Evolutionary conservation across 2,113 vertebrate species (phyloP).

Genomic region (Tauraco erythrolophus): DNA sequence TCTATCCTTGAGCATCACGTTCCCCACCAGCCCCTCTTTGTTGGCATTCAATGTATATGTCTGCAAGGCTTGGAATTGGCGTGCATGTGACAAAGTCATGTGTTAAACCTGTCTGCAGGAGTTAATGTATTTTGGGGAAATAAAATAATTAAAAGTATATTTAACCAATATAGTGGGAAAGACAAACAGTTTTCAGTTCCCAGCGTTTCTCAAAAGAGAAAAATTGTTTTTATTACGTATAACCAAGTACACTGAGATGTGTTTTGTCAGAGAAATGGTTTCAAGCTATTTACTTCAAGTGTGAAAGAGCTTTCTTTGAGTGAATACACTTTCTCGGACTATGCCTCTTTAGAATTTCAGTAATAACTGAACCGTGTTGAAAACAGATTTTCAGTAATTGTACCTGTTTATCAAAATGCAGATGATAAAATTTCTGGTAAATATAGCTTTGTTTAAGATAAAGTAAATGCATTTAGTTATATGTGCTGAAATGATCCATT

Average conservation of each 20-base stretch:
- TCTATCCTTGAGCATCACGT: too few species aligned
- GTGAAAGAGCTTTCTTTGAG: background rate
- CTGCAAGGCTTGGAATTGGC: background rate
- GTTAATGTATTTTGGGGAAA: background rate
- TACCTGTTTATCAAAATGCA: background rate
- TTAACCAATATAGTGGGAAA: background rate
- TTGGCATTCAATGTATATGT: background rate
- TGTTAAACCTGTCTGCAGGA: background rate
- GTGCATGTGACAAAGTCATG: background rate
- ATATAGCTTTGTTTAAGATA: background rate
- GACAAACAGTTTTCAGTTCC: background rate
- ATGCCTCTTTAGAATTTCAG: background rate
- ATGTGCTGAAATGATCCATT: background rate
- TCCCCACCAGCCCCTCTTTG: too few species aligned
- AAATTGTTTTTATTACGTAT: background rate
- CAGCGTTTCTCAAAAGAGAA: background rate
- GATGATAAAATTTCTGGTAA: background rate
- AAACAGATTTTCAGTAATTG: background rate
- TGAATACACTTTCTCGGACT: background rate
- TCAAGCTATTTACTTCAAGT: background rate
- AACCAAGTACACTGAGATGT: background rate
- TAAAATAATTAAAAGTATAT: background rate
- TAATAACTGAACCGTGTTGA: background rate
- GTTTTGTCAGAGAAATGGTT: background rate
- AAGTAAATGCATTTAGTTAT: background rate